Evolutionary conservation across 23 tunicate species (phyloP), one percentile per base, ranked within the genome.

Genomic region (Botrylloides violaceus): DNA sequence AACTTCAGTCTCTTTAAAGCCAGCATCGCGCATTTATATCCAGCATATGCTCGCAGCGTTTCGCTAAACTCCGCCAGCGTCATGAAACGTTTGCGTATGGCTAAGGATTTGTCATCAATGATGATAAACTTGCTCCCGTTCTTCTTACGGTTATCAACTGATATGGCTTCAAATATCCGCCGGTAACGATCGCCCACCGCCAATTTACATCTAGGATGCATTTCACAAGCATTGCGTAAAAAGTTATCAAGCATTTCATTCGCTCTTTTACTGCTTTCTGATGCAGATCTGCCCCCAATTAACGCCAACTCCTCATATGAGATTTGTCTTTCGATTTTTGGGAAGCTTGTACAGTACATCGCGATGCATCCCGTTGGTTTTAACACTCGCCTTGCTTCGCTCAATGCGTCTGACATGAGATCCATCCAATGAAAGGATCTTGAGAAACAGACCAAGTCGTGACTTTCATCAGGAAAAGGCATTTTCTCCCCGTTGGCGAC

Each of bases 391-490:
- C 74, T 1, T 36, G 74, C 29, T 36, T 68, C 74, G 22, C 58
- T 39, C 23, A 68, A 5, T 4, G 74, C 74, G 47, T 39, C 56
- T 7, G 74, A 68, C 74, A 68, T 68, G 5, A 43, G 58, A 25
- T 68, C 74, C 74, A 68, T 68, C 74, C 74, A 68, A 26, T 68
- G 74, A 43, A 68, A 68, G 9, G 74, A 68, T 43, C 74, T 24
- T 1, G 74, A 68, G 37, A 68, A 68, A 25, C 74, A 68, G 37
- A 68, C 74, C 26, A 68, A 28, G 37, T 68, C 74, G 7, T 37
- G 56, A 68, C 56, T 68, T 0, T 27, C 25, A 56, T 68, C 74
- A 25, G 29, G 36, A 21, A 68, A 68, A 36, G 74, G 74, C 74
- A 68, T 68, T 12, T 43, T 39, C 1, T 68, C 74, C 1, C 74